Evolutionary conservation across 2,113 vertebrate species (phyloP).

Genomic region (Alethe castanea): DNA sequence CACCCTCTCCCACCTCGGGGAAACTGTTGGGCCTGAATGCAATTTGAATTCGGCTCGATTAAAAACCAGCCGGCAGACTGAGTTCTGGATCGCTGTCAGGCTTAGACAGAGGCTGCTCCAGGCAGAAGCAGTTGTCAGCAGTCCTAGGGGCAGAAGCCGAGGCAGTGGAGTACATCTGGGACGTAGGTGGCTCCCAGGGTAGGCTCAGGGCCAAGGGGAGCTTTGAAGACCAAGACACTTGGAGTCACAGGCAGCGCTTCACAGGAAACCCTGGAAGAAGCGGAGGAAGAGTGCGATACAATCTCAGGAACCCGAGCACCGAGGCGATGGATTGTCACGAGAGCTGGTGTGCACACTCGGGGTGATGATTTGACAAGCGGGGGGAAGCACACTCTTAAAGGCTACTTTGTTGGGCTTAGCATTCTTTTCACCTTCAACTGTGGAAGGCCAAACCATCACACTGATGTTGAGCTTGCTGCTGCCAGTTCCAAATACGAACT

Average conservation of each 20-base stretch:
- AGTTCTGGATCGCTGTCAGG: neutral
- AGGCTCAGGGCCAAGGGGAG: neutral
- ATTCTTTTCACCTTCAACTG: neutral
- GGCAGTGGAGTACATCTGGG: neutral
- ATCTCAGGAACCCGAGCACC: neutral
- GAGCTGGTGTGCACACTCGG: neutral
- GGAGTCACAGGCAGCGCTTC: neutral
- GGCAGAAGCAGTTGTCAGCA: neutral
- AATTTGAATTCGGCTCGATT: neutral
- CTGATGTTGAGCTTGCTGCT: neutral
- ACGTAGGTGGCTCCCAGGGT: neutral
- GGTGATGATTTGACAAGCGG: neutral
- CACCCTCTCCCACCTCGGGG: neutral
- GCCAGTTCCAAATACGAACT: neutral
- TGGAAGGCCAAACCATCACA: neutral
- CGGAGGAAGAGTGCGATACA: neutral
- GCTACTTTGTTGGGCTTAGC: neutral
- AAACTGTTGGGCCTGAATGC: neutral
- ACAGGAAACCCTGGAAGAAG: constrained; percentile 33
- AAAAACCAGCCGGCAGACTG: neutral
- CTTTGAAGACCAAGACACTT: neutral
- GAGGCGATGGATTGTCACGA: neutral
- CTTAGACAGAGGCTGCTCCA: neutral
- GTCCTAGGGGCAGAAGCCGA: neutral
- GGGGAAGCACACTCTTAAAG: neutral